These are phyloP conservation scores for Luscinia luscinia DNA, from an alignment of 2,797 vertebrate species.

Conservation along the genomic window DNA sequence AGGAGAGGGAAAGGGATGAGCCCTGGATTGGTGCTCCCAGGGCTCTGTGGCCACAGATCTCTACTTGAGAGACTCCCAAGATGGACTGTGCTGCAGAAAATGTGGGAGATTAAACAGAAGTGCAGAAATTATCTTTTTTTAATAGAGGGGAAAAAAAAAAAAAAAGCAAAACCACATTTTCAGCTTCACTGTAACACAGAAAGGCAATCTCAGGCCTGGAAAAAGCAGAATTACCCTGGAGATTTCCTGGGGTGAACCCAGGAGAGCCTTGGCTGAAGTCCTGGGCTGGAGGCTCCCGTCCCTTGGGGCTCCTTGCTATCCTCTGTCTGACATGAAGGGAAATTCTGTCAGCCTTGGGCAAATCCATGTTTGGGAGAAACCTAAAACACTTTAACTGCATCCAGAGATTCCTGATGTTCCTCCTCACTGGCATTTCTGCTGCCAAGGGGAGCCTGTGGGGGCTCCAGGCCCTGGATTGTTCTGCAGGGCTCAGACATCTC, in stretches of 20 bases:
- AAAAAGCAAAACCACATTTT: neutral
- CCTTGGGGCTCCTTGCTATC: fast-evolving
- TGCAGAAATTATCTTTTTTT: too few species aligned
- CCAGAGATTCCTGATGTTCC: neutral
- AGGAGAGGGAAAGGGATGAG: neutral
- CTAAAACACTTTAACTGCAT: neutral
- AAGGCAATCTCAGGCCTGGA: neutral
- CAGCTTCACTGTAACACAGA: neutral
- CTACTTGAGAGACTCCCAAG: fast-evolving
- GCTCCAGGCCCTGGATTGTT: neutral
- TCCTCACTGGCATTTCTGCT: neutral
- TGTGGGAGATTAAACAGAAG: neutral
- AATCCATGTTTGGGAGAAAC: neutral
- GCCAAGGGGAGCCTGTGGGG: neutral
- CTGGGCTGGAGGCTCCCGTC: neutral
- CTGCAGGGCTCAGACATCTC: neutral
- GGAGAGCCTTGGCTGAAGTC: neutral
- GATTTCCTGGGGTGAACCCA: neutral
- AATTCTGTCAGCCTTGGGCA: neutral
- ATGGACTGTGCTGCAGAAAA: neutral
- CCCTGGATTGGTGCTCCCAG: neutral
- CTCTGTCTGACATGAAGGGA: neutral
- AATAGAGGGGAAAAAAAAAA: too few species aligned
- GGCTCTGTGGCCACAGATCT: fast-evolving
- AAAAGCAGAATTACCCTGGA: neutral